A percentile compares a stretch with the other conserved stretches of the same genome.
Conservation (phyloP, 2,797 vertebrate species). For the Alectoris magna region DNA sequence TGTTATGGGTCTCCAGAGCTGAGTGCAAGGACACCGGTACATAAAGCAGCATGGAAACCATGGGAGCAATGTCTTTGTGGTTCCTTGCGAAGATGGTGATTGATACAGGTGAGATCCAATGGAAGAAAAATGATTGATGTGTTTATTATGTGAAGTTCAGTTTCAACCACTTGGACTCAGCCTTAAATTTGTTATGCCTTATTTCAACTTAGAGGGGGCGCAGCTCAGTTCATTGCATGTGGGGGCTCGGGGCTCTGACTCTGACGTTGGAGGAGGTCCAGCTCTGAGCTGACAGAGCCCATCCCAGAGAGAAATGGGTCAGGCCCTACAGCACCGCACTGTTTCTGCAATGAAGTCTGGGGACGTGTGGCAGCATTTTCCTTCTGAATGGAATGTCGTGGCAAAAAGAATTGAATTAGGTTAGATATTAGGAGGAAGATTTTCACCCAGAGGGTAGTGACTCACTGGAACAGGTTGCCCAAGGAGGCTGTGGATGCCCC, state of each 20-base stretch:
- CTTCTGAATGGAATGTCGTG: neutral
- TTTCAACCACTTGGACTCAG: neutral
- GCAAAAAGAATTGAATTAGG: neutral
- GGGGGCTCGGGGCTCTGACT: neutral
- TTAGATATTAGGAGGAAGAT: too few relatives aligned
- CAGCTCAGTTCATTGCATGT: neutral
- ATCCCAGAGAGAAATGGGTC: too few relatives aligned
- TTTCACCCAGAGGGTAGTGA: too few relatives aligned
- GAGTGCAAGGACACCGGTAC: neutral
- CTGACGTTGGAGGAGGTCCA: neutral
- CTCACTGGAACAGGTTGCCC: too few relatives aligned
- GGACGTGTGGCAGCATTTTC: neutral
- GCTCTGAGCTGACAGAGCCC: neutral
- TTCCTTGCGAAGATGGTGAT: neutral
- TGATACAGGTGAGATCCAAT: neutral
- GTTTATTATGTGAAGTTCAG: slow-evolving; percentile 41
- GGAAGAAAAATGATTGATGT: slow-evolving; percentile 42
- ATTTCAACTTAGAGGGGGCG: neutral
- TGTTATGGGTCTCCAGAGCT: neutral
- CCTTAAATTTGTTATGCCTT: slow-evolving; percentile 1
- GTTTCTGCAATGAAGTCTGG: neutral
- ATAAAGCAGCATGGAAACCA: neutral
- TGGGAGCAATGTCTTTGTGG: neutral
- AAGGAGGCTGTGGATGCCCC: too few relatives aligned
- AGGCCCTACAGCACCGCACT: neutral